Conservation (phyloP, 2,888 invertebrate genomes). For the Smittia aterrima region DNA sequence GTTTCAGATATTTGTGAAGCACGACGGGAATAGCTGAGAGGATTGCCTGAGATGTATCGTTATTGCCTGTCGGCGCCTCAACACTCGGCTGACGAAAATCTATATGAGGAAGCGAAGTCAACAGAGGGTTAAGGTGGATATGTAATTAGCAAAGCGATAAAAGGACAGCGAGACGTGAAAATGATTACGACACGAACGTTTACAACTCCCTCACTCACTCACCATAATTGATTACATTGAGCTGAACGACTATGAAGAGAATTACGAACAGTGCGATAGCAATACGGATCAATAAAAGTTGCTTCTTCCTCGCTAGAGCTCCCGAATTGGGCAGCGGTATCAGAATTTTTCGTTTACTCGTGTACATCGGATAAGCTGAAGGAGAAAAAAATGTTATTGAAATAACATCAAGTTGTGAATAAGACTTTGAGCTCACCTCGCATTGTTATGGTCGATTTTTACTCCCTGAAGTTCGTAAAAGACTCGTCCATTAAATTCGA, state of each 20-base stretch:
- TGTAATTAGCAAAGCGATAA: not conserved
- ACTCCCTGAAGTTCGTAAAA: too few relatives aligned
- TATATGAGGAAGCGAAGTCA: not conserved
- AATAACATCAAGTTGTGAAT: not conserved
- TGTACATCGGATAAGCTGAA: constrained; percentile 83
- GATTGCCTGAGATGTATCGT: constrained; percentile 75
- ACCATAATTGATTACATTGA: constrained; percentile 53
- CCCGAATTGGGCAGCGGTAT: constrained; percentile 54
- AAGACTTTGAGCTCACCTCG: not conserved
- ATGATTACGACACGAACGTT: too few relatives aligned
- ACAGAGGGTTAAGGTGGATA: not conserved
- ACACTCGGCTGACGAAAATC: constrained; percentile 42
- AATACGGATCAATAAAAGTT: constrained; percentile 52
- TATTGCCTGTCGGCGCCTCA: constrained; percentile 55
- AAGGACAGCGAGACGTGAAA: not conserved
- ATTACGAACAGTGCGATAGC: constrained; percentile 51
- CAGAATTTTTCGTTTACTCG: constrained; percentile 63
- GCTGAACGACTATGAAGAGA: constrained; percentile 52
- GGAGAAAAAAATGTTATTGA: constrained; percentile 70
- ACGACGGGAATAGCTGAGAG: constrained; percentile 78
- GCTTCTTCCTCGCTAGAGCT: constrained; percentile 52
- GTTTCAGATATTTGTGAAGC: constrained; percentile 75
- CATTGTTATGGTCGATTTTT: not conserved
- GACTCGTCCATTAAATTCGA: not conserved
- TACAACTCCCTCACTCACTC: constrained; percentile 44